Evolutionary conservation across 2,888 invertebrate genomes (phyloP).

Genomic region (Pyrrhia umbra): DNA sequence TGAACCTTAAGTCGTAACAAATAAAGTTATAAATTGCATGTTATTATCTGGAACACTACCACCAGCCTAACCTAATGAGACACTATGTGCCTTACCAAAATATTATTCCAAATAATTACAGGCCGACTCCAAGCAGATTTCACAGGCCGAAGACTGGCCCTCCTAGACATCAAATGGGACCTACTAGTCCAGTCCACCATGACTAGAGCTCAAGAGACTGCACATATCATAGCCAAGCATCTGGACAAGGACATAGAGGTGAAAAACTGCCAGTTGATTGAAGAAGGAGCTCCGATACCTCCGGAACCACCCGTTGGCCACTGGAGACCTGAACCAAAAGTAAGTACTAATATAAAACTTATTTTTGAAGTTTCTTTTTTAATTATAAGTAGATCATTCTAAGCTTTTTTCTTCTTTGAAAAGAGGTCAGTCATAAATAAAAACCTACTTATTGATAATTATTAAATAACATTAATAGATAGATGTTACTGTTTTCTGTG

Average conservation of each 20-base stretch:
- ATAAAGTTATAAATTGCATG: no score
- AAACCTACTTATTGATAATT: no score
- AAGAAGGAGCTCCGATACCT: slow-evolving; percentile 98
- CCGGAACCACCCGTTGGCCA: slow-evolving; percentile 97
- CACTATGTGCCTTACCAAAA: no score
- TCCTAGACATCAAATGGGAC: slow-evolving; percentile 94
- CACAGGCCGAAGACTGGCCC: slow-evolving; percentile 95
- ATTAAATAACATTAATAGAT: no score
- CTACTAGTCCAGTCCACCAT: slow-evolving; percentile 96
- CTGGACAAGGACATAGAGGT: slow-evolving; percentile 90
- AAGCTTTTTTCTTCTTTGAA: no score
- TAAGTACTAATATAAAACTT: slow-evolving; percentile 67
- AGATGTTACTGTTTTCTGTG: no score
- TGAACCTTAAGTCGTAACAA: no score
- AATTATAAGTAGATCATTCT: no score
- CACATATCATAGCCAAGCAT: slow-evolving; percentile 93
- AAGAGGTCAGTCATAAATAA: no score
- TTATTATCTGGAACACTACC: no score
- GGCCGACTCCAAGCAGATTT: slow-evolving; percentile 96
- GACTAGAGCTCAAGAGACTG: slow-evolving; percentile 98
- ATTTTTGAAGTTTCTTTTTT: no score
- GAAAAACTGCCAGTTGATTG: slow-evolving; percentile 93
- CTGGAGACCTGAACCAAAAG: slow-evolving; percentile 94
- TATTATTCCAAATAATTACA: slow-evolving; percentile 73
- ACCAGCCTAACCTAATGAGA: no score